Percentiles rank a stretch among this genome's conserved stretches.
phyloP scores from a whole-genome alignment of 1,140 invertebrate genomes.

The Bombus sibiricus region DNA sequence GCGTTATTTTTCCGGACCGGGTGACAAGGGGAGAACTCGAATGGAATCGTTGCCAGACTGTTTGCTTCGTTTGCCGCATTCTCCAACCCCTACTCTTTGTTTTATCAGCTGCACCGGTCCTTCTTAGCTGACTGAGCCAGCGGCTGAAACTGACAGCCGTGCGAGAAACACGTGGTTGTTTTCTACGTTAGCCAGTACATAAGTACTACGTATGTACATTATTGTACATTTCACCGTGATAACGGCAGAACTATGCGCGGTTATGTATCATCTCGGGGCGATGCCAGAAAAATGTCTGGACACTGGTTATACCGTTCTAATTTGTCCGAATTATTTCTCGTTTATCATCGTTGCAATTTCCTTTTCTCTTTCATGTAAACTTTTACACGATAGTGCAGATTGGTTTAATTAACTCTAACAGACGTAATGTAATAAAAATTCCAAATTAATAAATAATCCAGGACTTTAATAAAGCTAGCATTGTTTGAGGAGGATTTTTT shows the following conservation, averaged over 20 bases:
- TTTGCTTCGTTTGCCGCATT: slow-evolving; percentile 50
- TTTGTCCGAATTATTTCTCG: neutral
- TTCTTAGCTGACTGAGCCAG: slow-evolving; percentile 49
- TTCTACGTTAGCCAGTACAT: neutral
- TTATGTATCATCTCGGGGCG: neutral
- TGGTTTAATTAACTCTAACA: no score
- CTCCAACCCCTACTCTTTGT: slow-evolving; percentile 15
- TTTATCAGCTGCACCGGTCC: slow-evolving; percentile 51
- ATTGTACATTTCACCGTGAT: neutral
- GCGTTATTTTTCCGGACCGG: neutral
- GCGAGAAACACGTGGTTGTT: slow-evolving; percentile 6
- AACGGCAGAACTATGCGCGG: neutral
- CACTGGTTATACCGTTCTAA: neutral
- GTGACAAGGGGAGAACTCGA: neutral
- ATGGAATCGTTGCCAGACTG: slow-evolving; percentile 33
- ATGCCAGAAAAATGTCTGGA: neutral
- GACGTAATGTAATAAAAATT: no score
- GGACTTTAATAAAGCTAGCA: no score
- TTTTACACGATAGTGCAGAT: neutral
- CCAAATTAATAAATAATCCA: no score
- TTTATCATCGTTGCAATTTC: neutral
- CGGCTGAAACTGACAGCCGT: slow-evolving; percentile 55
- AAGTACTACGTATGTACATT: neutral
- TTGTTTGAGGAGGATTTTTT: no score
- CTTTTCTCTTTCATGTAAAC: no score